phyloP scores from a whole-genome alignment of 2,888 invertebrate genomes.

The Heliothis peltigera region DNA sequence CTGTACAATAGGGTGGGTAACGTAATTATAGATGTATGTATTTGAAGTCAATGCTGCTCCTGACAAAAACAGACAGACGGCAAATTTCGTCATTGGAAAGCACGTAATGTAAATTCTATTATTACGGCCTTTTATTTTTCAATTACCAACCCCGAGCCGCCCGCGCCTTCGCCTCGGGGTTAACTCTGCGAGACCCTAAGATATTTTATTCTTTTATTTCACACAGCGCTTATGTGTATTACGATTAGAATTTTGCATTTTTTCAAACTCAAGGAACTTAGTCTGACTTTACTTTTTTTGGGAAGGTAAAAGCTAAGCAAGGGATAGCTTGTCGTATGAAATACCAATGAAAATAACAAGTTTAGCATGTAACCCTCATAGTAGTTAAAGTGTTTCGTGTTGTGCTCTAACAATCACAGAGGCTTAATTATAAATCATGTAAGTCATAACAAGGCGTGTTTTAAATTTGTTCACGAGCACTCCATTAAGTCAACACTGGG shows the following conservation, averaged over 20 bases:
- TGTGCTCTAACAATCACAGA: conserved; percentile 52
- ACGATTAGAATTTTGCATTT: conserved; percentile 46
- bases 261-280: background rate
- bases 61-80: conserved; percentile 86
- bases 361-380: conserved; percentile 39
- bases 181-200: conserved; percentile 77
- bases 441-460: conserved; percentile 75
- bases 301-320: background rate
- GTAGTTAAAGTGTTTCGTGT: conserved; percentile 55
- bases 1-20: conserved; percentile 62
- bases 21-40: conserved; percentile 67
- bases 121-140: conserved; percentile 90
- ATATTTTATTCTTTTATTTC: conserved; percentile 69
- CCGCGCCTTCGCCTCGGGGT: conserved; percentile 80
- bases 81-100: conserved; percentile 87
- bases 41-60: conserved; percentile 80
- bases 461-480: conserved; percentile 78
- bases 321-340: background rate
- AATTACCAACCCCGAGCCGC: conserved; percentile 85
- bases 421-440: conserved; percentile 70
- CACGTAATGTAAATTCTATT: conserved; percentile 90
- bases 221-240: conserved; percentile 58
- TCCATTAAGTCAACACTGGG: conserved; percentile 85
- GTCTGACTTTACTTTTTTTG: no score
- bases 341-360: conserved; percentile 8